phyloP scores from a whole-genome alignment of 2,888 invertebrate species.

The Lycophotia porphyrea region DNA sequence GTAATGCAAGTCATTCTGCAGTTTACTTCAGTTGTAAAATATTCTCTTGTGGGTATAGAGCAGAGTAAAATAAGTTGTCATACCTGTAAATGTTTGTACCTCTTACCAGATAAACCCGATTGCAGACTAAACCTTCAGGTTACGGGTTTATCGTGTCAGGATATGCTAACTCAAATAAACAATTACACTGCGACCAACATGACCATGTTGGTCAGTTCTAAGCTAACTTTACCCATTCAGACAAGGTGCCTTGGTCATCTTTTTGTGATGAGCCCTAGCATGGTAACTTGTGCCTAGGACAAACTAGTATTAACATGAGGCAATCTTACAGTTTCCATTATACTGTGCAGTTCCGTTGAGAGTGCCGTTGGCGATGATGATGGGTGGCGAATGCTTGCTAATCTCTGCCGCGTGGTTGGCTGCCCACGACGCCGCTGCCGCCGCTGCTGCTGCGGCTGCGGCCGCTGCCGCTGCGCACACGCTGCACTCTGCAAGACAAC shows the following conservation, averaged over 20 bases:
- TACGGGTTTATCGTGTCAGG: background rate
- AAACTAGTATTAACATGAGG: background rate
- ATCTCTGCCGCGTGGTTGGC: slow-evolving; percentile 74
- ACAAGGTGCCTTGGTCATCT: no score
- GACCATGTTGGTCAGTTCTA: background rate
- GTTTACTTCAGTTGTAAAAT: background rate
- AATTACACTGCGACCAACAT: background rate
- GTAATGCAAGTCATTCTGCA: background rate
- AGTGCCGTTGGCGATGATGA: slow-evolving; percentile 74
- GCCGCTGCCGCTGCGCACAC: slow-evolving; percentile 88
- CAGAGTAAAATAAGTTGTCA: background rate
- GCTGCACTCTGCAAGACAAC: slow-evolving; percentile 81
- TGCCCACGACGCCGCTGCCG: slow-evolving; percentile 83
- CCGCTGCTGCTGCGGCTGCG: slow-evolving; percentile 86
- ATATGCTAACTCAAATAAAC: background rate
- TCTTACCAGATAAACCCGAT: background rate
- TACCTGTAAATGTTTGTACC: background rate
- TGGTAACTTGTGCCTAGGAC: background rate
- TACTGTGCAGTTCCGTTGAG: slow-evolving; percentile 70
- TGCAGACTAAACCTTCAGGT: background rate
- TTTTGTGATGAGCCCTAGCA: background rate
- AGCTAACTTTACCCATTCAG: background rate
- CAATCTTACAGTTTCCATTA: slow-evolving; percentile 78
- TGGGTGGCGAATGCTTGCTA: slow-evolving; percentile 70
- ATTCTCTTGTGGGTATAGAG: background rate